A percentile compares a stretch with the other conserved stretches of the same genome.
Conservation (phyloP, 2,113 vertebrate genomes). For the Zingel zingel region DNA sequence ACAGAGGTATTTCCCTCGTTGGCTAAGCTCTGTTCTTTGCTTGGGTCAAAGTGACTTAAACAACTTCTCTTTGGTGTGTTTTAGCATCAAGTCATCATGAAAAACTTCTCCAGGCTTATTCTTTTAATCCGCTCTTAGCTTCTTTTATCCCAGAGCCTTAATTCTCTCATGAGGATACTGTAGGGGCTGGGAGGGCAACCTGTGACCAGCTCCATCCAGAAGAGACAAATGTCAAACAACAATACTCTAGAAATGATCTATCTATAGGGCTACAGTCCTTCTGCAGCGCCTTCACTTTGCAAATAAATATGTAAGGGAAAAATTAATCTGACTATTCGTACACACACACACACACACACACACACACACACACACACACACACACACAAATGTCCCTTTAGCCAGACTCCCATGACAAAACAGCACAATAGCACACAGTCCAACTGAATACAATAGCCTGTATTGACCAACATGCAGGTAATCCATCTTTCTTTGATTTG, state of each 20-base stretch:
- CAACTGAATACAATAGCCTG: conserved; percentile 63
- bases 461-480: conserved; percentile 56
- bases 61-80: conserved; percentile 62
- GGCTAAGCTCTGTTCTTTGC: conserved; percentile 36
- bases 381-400: conserved; percentile 18
- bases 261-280: neutral
- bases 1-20: conserved; percentile 25
- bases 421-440: conserved; percentile 41
- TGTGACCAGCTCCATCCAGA: conserved; percentile 31
- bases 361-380: neutral
- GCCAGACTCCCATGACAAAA: conserved; percentile 23
- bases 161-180: conserved; percentile 67
- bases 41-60: conserved; percentile 61
- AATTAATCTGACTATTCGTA: conserved; percentile 6
- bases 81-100: conserved; percentile 68
- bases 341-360: conserved; percentile 2
- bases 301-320: neutral
- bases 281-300: neutral
- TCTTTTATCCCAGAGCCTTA: conserved; percentile 72
- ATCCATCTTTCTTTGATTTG: conserved; percentile 74
- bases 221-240: conserved; percentile 15
- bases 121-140: conserved; percentile 78
- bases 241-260: conserved; percentile 13
- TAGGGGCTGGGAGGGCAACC: conserved; percentile 23
- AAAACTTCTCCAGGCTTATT: conserved; percentile 78